Conservation (phyloP, 2,888 invertebrate genomes). For the Octonoba sinensis region DNA sequence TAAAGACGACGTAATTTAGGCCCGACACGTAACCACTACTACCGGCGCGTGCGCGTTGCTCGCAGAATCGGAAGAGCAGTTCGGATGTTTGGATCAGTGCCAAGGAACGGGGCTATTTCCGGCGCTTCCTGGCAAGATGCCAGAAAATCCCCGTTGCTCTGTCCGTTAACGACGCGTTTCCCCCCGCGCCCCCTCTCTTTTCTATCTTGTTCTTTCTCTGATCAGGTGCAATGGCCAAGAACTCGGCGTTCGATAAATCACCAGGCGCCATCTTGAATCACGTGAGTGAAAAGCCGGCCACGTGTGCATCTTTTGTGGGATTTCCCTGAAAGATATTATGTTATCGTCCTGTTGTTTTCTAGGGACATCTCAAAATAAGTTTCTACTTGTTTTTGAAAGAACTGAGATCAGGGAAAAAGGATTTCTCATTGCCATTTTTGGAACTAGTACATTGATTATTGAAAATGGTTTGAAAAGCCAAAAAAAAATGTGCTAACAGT, state of each 20-base stretch:
- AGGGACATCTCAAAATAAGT: too few species aligned
- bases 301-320: slow-evolving; percentile 43
- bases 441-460: too few species aligned
- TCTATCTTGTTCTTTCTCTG: slow-evolving; percentile 29
- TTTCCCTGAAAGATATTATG: neutral
- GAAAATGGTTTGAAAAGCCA: too few species aligned
- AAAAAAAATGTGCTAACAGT: too few species aligned
- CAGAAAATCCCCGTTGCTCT: slow-evolving; percentile 44
- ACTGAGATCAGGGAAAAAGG: too few species aligned
- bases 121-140: slow-evolving; percentile 57
- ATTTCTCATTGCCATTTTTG: too few species aligned
- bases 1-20: neutral
- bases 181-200: slow-evolving; percentile 9
- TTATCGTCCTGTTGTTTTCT: too few species aligned
- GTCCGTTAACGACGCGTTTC: slow-evolving; percentile 36
- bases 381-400: too few species aligned
- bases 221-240: slow-evolving; percentile 58
- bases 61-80: slow-evolving; percentile 43
- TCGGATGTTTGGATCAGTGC: slow-evolving; percentile 58
- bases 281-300: slow-evolving; percentile 50
- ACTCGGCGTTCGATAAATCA: slow-evolving; percentile 60
- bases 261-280: slow-evolving; percentile 47
- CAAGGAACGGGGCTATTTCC: slow-evolving; percentile 61
- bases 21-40: neutral
- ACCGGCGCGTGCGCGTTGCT: slow-evolving; percentile 10